Conservation (phyloP, 1,140 invertebrate genomes). For the Hyles euphorbiae region DNA sequence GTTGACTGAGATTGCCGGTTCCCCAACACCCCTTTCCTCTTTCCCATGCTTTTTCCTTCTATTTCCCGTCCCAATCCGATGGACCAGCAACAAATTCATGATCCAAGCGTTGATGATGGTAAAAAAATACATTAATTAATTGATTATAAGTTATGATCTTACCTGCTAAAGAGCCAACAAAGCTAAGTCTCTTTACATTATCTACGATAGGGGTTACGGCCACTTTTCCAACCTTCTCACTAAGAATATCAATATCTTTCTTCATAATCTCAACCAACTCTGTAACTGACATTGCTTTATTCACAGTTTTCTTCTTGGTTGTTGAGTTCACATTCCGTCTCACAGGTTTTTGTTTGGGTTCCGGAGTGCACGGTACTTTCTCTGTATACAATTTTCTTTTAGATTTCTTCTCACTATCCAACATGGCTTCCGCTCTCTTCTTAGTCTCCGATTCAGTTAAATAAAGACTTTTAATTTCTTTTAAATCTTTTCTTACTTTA, state of each 20-base stretch:
- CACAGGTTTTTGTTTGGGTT: slow-evolving; percentile 34
- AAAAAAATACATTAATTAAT: too few relatives aligned
- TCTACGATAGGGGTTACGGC: slow-evolving; percentile 26
- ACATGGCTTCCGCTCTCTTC: slow-evolving; percentile 25
- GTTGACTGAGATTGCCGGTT: too few relatives aligned
- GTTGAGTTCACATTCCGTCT: slow-evolving; percentile 36
- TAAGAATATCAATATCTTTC: slow-evolving; percentile 37
- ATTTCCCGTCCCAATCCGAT: too few relatives aligned
- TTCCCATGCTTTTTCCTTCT: too few relatives aligned
- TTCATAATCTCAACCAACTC: slow-evolving; percentile 47
- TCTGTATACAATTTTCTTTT: slow-evolving; percentile 66
- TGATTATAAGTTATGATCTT: slow-evolving; percentile 8
- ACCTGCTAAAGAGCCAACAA: slow-evolving; percentile 63
- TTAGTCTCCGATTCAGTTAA: slow-evolving; percentile 51
- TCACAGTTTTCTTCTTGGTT: slow-evolving; percentile 42
- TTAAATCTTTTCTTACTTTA: slow-evolving; percentile 41
- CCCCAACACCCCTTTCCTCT: too few relatives aligned
- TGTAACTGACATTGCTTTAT: slow-evolving; percentile 50
- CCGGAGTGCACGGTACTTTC: slow-evolving; percentile 50
- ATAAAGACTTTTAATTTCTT: slow-evolving; percentile 44
- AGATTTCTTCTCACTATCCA: slow-evolving; percentile 41
- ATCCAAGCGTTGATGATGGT: too few relatives aligned
- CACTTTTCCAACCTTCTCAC: slow-evolving; percentile 38
- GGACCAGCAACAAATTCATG: too few relatives aligned
- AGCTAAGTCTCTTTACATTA: slow-evolving; percentile 45